Conservation (phyloP, 1,140 invertebrate genomes). For the Bicyclus anynana region DNA sequence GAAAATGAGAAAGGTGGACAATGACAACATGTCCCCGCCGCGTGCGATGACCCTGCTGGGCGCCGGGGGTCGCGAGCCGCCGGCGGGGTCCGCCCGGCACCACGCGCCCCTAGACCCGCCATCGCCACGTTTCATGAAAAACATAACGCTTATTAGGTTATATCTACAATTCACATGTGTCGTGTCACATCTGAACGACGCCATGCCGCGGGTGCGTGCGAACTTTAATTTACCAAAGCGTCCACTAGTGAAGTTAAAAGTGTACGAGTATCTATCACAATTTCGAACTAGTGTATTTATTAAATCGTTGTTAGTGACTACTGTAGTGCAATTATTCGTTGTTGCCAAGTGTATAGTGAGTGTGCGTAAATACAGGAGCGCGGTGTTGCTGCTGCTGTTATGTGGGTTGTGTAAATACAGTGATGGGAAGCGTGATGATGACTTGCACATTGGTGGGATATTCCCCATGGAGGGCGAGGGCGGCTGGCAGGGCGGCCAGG, state of each 20-base stretch:
- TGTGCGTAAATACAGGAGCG: conserved; percentile 30
- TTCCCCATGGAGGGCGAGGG: conserved; percentile 97
- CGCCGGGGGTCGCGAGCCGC: conserved; percentile 48
- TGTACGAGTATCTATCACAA: conserved; percentile 50
- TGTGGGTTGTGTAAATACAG: conserved; percentile 40
- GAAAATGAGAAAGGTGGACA: conserved; percentile 67
- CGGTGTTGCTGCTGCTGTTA: conserved; percentile 47
- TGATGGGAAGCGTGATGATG: conserved; percentile 69
- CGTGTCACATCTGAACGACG: conserved; percentile 46
- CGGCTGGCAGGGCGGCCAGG: conserved; percentile 96
- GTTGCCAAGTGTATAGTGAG: conserved; percentile 67
- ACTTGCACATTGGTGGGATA: conserved; percentile 97
- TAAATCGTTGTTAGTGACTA: conserved; percentile 63
- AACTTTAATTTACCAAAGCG: conserved; percentile 72
- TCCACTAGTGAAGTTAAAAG: conserved; percentile 75
- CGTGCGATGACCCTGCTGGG: conserved; percentile 60
- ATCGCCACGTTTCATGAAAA: conserved; percentile 50
- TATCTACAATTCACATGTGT: conserved; percentile 57
- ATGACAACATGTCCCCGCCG: conserved; percentile 71
- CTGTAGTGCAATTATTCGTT: conserved; percentile 73
- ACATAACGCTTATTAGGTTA: conserved; percentile 69
- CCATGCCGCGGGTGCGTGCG: conserved; percentile 43
- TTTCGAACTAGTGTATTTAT: conserved; percentile 70
- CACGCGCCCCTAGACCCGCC: conserved; percentile 26
- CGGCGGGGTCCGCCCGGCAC: conserved; percentile 43